These are phyloP conservation scores for Clostera curtula DNA, from an alignment of 2,888 invertebrate genomes.

Conservation along the genomic window DNA sequence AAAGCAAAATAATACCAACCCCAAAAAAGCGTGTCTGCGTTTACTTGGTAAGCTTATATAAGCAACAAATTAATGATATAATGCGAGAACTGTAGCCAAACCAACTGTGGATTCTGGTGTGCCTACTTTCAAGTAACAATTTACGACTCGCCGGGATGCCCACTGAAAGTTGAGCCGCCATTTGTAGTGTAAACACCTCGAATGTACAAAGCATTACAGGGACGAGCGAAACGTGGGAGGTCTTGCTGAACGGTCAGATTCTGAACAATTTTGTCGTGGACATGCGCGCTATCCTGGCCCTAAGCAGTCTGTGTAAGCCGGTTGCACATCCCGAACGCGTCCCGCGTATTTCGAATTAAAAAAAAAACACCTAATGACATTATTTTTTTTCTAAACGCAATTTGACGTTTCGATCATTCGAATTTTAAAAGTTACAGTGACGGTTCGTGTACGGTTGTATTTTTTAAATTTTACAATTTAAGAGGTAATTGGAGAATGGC, in stretches of 20 bases:
- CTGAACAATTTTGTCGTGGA: conserved; percentile 36
- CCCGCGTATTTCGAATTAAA: conserved; percentile 12
- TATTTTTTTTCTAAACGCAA: no score
- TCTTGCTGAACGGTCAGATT: conserved; percentile 27
- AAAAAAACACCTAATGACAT: conserved; percentile 7
- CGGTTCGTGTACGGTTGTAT: no score
- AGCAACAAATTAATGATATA: conserved; percentile 16
- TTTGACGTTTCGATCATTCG: no score
- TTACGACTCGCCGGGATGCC: conserved; percentile 25
- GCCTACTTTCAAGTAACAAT: conserved; percentile 18
- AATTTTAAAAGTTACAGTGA: no score
- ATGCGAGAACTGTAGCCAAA: conserved; percentile 34
- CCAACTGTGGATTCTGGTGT: conserved; percentile 61
- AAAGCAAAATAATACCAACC: no score
- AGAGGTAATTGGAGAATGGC: not conserved
- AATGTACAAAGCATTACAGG: conserved; percentile 3
- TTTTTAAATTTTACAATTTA: not conserved
- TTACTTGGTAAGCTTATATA: conserved; percentile 9
- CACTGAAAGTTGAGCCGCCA: conserved; percentile 25
- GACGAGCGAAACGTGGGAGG: conserved; percentile 24
- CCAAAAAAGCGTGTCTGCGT: no score
- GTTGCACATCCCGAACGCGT: conserved; percentile 34
- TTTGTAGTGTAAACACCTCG: conserved; percentile 9
- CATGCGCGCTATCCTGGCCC: conserved; percentile 45
- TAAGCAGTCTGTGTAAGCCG: conserved; percentile 40